Evolutionary conservation across 2,797 vertebrate species (phyloP), one percentile per base, ranked within the genome.

Genomic region (Neomorphus geoffroyi): DNA sequence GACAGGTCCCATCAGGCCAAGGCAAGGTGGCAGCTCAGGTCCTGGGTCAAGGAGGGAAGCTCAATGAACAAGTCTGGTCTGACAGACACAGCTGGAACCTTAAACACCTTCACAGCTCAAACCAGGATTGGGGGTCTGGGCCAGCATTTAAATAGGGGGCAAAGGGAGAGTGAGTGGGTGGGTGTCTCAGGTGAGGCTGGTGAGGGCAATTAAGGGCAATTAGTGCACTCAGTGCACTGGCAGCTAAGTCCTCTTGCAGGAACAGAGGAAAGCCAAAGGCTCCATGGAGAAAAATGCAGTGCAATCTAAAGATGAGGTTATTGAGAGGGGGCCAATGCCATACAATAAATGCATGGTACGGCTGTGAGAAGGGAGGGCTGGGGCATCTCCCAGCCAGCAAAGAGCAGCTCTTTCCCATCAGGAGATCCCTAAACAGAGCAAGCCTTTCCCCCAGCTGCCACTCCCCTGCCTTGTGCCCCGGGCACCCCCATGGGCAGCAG

Each of bases 301-400:
- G 4, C 5, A 3, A 24, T 27, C 54, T 48, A 10, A 26, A 41
- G 57, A 7, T 13, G 22, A 28, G 27, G 14, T 19, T 9, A 13
- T 1, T 5, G 39, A 10, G 26, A 8, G 23, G 28, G 26, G 41
- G 21, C 6, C 18, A 7, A 7, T 18, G 10, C 19, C 32, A 6
- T 3, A 2, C 18, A 18, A 45, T 7, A 23, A 21, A 11, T 5
- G 56, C 12, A 3, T 2, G 7, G 23, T 6, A 2, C 0, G 2
- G 60, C 24, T 24, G 8, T 13, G 51, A n/a, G 37, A 39, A 12
- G 37, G 43, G 37, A 64, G 72, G n/a, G 51, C 58, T 14, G n/a
- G 13, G 45, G n/a, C 51, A 18, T 7, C 33, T 26, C 73, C 30
- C 24, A 2, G 16, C 51, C 5, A 33, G 21, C 39, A 48, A 30